A percentile compares a stretch with the other conserved stretches of the same genome.
These are phyloP conservation scores for Arenicola marina DNA, from an alignment of 2,888 invertebrate genomes.

Conservation along the genomic window DNA sequence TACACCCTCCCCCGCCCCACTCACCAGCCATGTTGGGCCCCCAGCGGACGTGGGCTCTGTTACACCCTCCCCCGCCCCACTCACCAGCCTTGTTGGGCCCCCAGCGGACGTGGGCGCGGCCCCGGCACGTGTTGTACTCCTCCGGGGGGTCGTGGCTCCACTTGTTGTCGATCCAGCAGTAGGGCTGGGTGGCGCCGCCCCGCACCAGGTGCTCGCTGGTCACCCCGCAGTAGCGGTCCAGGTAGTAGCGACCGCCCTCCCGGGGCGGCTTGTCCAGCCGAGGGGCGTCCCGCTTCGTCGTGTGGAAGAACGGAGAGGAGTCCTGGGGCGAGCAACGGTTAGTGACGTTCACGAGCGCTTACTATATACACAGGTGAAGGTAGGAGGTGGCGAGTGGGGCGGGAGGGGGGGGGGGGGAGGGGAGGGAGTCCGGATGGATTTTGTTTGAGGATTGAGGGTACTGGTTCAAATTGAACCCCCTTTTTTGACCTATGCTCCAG, in stretches of 20 bases:
- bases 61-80: no score
- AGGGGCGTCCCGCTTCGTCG: slow-evolving; percentile 1
- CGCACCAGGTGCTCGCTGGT: slow-evolving; percentile 25
- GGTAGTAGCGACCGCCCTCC: slow-evolving; percentile 22
- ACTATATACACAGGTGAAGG: no score
- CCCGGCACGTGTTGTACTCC: slow-evolving; percentile 51
- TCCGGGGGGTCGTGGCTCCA: slow-evolving; percentile 43
- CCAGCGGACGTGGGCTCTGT: no score
- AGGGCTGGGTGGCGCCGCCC: slow-evolving; percentile 12
- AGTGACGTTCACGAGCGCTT: no score
- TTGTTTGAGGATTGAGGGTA: no score
- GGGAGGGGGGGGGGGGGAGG: no score
- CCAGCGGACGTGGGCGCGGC: slow-evolving; percentile 55
- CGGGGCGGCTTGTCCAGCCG: background rate
- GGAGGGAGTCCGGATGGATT: no score
- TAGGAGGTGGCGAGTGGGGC: no score
- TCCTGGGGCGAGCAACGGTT: slow-evolving; percentile 14
- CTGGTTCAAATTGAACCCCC: no score
- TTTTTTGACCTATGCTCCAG: no score
- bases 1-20: no score
- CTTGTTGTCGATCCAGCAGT: slow-evolving; percentile 43
- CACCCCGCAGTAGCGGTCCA: slow-evolving; percentile 21
- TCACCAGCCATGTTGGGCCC: no score
- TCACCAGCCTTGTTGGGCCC: slow-evolving; percentile 57
- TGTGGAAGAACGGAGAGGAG: slow-evolving; percentile 25